Evolutionary conservation across 1,140 invertebrate species (phyloP), one percentile per base, ranked within the genome.

Genomic region (Glossosoma conforme): DNA sequence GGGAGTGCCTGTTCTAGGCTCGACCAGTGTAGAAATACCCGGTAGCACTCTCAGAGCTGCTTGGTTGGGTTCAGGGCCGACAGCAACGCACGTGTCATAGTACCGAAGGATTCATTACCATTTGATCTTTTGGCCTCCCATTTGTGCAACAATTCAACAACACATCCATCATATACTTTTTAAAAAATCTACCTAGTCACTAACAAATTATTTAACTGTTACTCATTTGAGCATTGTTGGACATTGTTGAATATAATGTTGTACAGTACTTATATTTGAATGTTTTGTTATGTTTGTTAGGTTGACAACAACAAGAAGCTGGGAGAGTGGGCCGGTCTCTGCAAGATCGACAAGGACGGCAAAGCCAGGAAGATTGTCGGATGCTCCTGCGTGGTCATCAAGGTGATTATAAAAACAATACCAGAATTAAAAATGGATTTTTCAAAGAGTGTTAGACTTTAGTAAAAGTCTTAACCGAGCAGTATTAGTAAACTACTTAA

Each of bases 281-380:
- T 35, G 14, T 36, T 33, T 19, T 44, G 9, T 14, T 46, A n/a
- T 1, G 24, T 37, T 38, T 19, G 45, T 4, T 65, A 78, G 70
- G 94, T 99, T 45, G 94, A 98, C 67, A 94, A 95, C 74, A 98
- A 97, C 77, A 98, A 98, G 70, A 97, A 97, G 68, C 81, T 99
- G 15, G 97, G 97, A 21, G 97, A 99, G 82, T 98, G 96, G 95
- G 89, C 93, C 54, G 97, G 97, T 57, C 81, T 99, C 24, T 99
- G 97, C 77, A 99, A 99, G 80, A 95, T 98, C 65, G 97, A 99
- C 76, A 97, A 92, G 64, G 92, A 97, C 60, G 97, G 97, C 54
- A 98, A 98, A 74, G 93, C 97, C 33, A 85, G 97, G 54, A 99
- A 99, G 79, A 93, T 99, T 59, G 95, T 98, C 62, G 93, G 94